Base-by-base conservation (phyloP, 2,113 vertebrate species). In the Macquaria ambigua region DNA sequence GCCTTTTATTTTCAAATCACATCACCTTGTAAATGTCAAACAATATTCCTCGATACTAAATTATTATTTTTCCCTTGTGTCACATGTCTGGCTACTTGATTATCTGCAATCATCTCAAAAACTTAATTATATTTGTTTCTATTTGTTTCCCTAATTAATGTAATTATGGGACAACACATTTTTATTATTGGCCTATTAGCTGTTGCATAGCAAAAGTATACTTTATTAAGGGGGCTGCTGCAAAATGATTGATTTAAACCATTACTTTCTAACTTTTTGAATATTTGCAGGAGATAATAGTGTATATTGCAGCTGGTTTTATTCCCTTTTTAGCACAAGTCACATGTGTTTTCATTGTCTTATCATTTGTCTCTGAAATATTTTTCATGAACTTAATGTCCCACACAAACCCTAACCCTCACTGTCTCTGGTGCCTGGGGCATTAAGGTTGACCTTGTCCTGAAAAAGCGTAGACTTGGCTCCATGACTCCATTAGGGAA, bases 401-500 rank as follows among this genome's bases (percentile, higher is more conserved):
- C 56, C 46, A 78, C 71, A 79, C 75, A 85, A 75, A 84, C 67
- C 46, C 75, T 63, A 39, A 81, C 76, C 75, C 77, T 81, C 89
- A 64, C 80, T 82, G 88, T 81, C 73, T 78, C 66, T 77, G 81
- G 79, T 34, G 77, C 87, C 82, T 77, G 68, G 82, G 77, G 90
- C 71, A 87, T 91, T 87, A 87, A 88, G 90, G 87, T 91, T 95
- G 95, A 95, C 95, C 95, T 97, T 96, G 96, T 96, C 96, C 96
- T 95, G 96, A 96, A 96, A 97, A 96, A 94, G 89, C 75, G 34
- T 79, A 74, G 80, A 74, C 86, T 81, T 46, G 83, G 94, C 95
- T 96, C 94, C 95, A 93, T 87, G 94, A 93, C 95, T 96, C 95
- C 96, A 95, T 92, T 94, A 95, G 96, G 96, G 92, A 93, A 95